phyloP scores from a whole-genome alignment of 2,888 invertebrate genomes.

The Phyllotreta cruciferae region DNA sequence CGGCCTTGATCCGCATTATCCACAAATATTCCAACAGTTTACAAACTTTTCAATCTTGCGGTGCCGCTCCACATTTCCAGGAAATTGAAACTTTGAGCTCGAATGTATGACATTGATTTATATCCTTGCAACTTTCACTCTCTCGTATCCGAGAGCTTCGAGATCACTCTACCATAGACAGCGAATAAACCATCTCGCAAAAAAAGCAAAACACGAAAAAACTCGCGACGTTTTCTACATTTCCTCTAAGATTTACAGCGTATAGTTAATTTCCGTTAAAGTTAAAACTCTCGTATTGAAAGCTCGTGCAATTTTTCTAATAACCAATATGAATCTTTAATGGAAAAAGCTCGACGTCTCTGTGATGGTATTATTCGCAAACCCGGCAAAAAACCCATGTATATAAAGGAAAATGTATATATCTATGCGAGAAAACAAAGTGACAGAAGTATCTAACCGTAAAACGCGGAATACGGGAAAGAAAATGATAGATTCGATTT shows the following conservation, averaged over 20 bases:
- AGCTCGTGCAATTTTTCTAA: background rate
- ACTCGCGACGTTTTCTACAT: background rate
- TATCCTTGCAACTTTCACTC: conserved; percentile 43
- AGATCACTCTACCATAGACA: conserved; percentile 20
- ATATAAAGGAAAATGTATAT: conserved; percentile 31
- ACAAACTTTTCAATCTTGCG: conserved; percentile 29
- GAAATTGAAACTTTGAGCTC: conserved; percentile 58
- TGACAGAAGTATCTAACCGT: conserved; percentile 28
- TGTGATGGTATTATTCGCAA: background rate
- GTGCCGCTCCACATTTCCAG: conserved; percentile 34
- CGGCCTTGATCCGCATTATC: conserved; percentile 26
- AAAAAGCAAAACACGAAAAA: background rate
- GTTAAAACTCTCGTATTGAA: background rate
- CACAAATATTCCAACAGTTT: conserved; percentile 25
- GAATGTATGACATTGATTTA: conserved; percentile 57
- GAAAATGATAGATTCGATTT: conserved; percentile 29
- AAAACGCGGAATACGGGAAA: conserved; percentile 24
- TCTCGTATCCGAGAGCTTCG: conserved; percentile 24
- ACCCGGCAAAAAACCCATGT: background rate
- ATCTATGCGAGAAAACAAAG: conserved; percentile 27
- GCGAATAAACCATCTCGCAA: background rate
- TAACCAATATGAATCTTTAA: background rate
- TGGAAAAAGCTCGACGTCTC: background rate
- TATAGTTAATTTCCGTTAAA: too few species aligned
- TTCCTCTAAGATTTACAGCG: background rate